Evolutionary conservation across 1,140 invertebrate genomes (phyloP).

Genomic region (Acyrthosiphon pisum): DNA sequence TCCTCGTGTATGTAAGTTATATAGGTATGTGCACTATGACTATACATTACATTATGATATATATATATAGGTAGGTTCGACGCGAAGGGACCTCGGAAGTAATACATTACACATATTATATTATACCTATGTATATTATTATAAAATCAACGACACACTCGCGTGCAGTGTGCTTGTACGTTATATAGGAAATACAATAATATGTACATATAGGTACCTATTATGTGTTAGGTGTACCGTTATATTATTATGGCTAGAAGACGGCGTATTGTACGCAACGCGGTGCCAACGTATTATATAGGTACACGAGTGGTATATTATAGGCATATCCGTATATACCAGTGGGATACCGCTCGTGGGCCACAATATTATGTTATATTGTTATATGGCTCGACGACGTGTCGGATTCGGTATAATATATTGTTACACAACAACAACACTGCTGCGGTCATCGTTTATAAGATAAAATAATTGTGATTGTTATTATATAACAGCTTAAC

Average conservation of each 20-base stretch:
- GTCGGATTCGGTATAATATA: neutral
- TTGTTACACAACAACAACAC: neutral
- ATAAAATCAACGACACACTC: neutral
- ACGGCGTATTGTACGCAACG: neutral
- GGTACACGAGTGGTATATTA: neutral
- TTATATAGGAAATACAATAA: neutral
- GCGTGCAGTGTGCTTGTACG: too few relatives aligned
- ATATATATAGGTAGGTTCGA: neutral
- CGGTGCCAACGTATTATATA: neutral
- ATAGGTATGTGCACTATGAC: neutral
- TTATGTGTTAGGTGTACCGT: neutral
- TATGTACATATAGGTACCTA: too few relatives aligned
- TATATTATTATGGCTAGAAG: neutral
- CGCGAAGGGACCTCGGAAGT: too few relatives aligned
- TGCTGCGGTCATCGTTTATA: neutral
- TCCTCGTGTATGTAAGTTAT: neutral
- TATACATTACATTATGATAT: neutral
- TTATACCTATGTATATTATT: too few relatives aligned
- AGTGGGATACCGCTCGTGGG: neutral
- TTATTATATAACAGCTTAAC: neutral
- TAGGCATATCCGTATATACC: neutral
- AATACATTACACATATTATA: too few relatives aligned
- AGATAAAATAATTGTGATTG: neutral
- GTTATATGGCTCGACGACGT: neutral
- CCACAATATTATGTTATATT: neutral